Evolutionary conservation across 2,797 vertebrate genomes (phyloP).

Genomic region (Graptemys geographica): DNA sequence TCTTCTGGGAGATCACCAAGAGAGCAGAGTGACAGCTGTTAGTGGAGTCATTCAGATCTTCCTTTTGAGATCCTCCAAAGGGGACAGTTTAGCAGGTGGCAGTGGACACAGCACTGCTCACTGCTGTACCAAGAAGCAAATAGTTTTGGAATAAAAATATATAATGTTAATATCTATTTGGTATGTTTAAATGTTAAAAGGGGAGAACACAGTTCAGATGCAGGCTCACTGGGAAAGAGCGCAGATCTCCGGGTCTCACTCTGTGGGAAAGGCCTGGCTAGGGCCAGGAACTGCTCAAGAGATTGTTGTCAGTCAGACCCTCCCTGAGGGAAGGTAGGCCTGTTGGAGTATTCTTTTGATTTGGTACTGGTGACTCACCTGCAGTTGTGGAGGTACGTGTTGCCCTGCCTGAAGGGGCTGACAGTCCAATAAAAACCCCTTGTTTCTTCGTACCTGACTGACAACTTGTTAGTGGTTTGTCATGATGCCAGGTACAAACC

Average conservation of each 20-base stretch:
- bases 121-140: not conserved
- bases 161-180: not conserved
- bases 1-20: not conserved
- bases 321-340: not conserved
- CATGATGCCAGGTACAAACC: not conserved
- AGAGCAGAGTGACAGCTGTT: not conserved
- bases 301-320: not conserved
- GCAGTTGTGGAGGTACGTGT: not conserved
- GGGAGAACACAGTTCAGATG: not conserved
- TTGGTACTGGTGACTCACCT: not conserved
- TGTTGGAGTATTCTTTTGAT: not conserved
- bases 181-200: not conserved
- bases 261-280: not conserved
- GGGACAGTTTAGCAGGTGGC: fast-evolving
- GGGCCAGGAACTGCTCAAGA: not conserved
- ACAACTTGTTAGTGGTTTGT: not conserved
- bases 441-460: not conserved
- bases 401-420: too few species aligned
- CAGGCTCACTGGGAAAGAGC: not conserved
- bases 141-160: not conserved
- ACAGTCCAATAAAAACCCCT: not conserved
- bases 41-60: not conserved
- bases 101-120: not conserved
- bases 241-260: not conserved
- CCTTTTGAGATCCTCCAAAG: not conserved